A percentile compares a stretch with the other conserved stretches of the same genome.
Evolutionary conservation across 2,888 invertebrate species (phyloP).

Genomic region (Eretmocerus hayati): DNA sequence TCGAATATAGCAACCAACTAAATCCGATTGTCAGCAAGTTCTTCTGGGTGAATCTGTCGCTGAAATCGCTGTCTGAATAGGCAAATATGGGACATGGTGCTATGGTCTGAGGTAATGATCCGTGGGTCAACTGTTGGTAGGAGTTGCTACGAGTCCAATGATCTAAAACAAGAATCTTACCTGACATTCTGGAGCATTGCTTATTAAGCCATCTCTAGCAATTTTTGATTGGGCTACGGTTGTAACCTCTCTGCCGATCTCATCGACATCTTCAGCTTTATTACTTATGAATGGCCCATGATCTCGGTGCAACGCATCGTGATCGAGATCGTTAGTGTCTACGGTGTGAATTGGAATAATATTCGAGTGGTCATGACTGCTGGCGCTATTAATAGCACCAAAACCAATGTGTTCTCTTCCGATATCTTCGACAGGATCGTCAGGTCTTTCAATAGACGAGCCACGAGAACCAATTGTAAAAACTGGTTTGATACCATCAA

Average conservation of each 20-base stretch:
- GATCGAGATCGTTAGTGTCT: conserved; percentile 30
- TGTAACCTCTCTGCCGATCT: conserved; percentile 24
- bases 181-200: too few relatives aligned
- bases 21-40: too few relatives aligned
- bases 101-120: too few relatives aligned
- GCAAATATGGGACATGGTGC: too few relatives aligned
- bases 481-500: conserved; percentile 30
- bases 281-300: conserved; percentile 60
- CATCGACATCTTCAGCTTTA: conserved; percentile 53
- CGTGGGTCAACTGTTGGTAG: too few relatives aligned
- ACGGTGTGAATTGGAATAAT: conserved; percentile 36
- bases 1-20: too few relatives aligned
- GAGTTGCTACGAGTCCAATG: too few relatives aligned
- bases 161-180: too few relatives aligned
- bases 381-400: conserved; percentile 48
- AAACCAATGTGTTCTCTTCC: conserved; percentile 43
- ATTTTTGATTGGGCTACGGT: conserved; percentile 1
- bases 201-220: too few relatives aligned
- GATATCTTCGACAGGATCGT: conserved; percentile 48
- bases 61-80: too few relatives aligned
- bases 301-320: conserved; percentile 42
- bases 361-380: conserved; percentile 52
- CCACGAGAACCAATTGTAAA: conserved; percentile 38
- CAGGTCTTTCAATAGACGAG: too few relatives aligned
- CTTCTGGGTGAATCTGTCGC: too few relatives aligned